phyloP scores from a whole-genome alignment of 2,113 vertebrate genomes.

The Propithecus coquereli region DNA sequence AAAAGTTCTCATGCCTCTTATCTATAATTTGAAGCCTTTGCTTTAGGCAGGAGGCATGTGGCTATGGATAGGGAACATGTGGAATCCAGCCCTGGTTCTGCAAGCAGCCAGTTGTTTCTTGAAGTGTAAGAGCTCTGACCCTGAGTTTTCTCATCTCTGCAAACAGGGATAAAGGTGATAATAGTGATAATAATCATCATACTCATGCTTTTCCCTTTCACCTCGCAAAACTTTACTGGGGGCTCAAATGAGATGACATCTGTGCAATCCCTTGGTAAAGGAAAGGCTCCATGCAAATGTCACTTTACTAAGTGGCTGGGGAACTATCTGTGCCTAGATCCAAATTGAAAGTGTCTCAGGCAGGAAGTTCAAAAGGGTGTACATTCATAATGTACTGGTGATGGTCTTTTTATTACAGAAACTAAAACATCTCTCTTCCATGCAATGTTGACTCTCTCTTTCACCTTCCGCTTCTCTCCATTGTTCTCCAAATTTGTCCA shows the following conservation, averaged over 20 bases:
- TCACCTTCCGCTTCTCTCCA: neutral
- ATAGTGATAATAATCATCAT: neutral
- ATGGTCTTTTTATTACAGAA: neutral
- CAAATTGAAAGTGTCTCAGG: neutral
- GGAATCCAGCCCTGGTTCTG: neutral
- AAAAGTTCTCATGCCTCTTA: neutral
- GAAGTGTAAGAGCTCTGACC: neutral
- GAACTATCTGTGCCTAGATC: neutral
- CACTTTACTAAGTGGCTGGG: neutral
- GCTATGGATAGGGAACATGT: rapidly evolving
- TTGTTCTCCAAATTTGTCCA: neutral
- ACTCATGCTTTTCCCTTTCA: neutral
- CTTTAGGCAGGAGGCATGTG: neutral
- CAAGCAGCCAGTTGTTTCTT: neutral
- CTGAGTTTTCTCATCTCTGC: neutral
- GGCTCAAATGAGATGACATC: neutral
- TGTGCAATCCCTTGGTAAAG: neutral
- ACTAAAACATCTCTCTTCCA: neutral
- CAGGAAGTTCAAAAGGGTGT: neutral
- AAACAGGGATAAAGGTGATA: neutral
- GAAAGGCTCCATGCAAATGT: neutral
- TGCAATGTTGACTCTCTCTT: neutral
- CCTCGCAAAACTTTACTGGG: neutral
- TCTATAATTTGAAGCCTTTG: neutral
- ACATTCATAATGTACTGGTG: neutral